Base-by-base conservation (phyloP, 2,113 vertebrate genomes). In the Prunella himalayana region DNA sequence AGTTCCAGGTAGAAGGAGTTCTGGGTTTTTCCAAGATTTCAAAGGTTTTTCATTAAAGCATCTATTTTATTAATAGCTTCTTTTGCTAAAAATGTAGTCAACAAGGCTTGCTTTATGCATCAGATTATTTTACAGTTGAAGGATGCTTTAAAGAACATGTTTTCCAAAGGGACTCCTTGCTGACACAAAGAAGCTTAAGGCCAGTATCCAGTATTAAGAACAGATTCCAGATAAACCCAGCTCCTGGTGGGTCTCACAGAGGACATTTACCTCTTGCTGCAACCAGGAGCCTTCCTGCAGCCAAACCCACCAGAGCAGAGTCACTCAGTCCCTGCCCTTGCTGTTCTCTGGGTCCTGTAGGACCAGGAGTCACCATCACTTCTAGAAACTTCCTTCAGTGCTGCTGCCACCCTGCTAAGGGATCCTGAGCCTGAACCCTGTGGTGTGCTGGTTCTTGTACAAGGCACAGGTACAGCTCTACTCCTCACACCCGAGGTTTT, bases 1-100 rank as follows among this genome's bases (percentile, higher is more conserved):
- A 82, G 56, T 92, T 94, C 53, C 64, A 88, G 30, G 69, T 33
- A 92, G 68, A 72, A 82, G 47, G 64, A 92, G 45, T 77, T 85
- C 19, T 73, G 71, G 31, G 45, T 47, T 92, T 95, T 93, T 21
- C 51, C 51, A 44, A 80, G 15, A n/a, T 94, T 89, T 82, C 69
- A 81, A 92, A 54, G 30, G 44, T 49, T 91, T 96, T 54, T 68
- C 54, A 57, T 39, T 42, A 94, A 85, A 88, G 7, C 27, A 70
- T 31, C 30, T 47, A 9, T n/a, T 53, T 69, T 63, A 88, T 68
- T 60, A 64, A 49, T 28, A 61, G 41, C 15, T 61, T 31, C 6
- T 77, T 87, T 68, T 78, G 23, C 35, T 83, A 20, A 51, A 77
- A 60, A n/a, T 5, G 11, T 31, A 35, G 68, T 41, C 47, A 51